Evolutionary conservation across 64 coral and sea anemone species (phyloP).

Genomic region (Pocillopora verrucosa): DNA sequence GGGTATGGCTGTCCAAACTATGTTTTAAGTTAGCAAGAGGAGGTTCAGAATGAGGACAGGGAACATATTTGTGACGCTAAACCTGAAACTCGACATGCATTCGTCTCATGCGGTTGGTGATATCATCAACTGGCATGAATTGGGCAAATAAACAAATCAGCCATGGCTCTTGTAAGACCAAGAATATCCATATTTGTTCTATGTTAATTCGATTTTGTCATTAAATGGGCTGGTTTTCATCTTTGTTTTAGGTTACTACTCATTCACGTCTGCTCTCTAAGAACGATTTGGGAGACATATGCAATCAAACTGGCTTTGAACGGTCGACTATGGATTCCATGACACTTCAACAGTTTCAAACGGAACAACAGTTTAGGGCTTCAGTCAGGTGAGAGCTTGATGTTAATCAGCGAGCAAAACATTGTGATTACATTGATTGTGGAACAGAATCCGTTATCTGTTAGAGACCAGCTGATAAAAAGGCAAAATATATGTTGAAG

Average conservation of each 20-base stretch:
- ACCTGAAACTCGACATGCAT: too few relatives aligned
- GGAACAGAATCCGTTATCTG: too few relatives aligned
- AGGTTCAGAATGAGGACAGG: too few relatives aligned
- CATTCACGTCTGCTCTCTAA: constrained; percentile 64
- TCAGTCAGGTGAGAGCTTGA: constrained; percentile 50
- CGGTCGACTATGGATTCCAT: constrained; percentile 42
- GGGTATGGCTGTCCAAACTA: too few relatives aligned
- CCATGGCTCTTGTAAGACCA: too few relatives aligned
- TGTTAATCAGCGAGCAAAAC: neutral
- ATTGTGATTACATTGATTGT: too few relatives aligned
- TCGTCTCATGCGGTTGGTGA: too few relatives aligned
- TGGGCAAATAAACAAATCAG: too few relatives aligned
- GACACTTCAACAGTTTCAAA: constrained; percentile 79
- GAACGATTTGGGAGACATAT: constrained; percentile 57
- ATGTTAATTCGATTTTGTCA: neutral
- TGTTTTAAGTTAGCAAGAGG: too few relatives aligned
- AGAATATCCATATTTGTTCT: neutral
- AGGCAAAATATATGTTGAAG: neutral
- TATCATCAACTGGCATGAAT: too few relatives aligned
- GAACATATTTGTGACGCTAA: too few relatives aligned
- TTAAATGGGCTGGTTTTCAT: neutral
- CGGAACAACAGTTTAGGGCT: constrained; percentile 69
- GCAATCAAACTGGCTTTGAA: constrained; percentile 3
- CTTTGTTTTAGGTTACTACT: constrained; percentile 54
- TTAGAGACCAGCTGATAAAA: too few relatives aligned